A percentile compares a stretch with the other conserved stretches of the same genome.
Conservation (phyloP, 2,113 vertebrate genomes). For the Erythrocercus mccallii region DNA sequence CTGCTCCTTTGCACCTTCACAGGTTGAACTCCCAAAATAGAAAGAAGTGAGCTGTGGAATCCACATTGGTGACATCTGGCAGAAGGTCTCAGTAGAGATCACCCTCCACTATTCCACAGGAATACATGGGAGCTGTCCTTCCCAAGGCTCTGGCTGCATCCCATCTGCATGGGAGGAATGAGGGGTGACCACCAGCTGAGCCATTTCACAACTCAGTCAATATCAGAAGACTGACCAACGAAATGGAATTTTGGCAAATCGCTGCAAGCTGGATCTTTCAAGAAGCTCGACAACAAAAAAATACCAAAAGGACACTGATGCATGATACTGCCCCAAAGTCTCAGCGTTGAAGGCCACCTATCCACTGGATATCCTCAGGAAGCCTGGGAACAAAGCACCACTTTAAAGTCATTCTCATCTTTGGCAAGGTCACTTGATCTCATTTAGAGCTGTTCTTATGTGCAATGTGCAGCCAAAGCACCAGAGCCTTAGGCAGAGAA, state of each 20-base stretch:
- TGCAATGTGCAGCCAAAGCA: too few species aligned
- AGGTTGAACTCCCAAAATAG: background rate
- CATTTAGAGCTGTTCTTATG: background rate
- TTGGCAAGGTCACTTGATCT: background rate
- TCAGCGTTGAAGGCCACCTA: background rate
- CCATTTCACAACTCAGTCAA: background rate
- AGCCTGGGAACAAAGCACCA: background rate
- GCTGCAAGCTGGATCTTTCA: background rate
- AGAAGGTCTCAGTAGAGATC: background rate
- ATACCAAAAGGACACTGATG: background rate
- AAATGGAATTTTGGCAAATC: background rate
- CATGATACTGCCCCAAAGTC: background rate
- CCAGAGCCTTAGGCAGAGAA: background rate
- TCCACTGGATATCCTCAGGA: background rate
- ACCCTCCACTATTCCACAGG: background rate
- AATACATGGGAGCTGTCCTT: accelerated
- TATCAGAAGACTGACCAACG: background rate
- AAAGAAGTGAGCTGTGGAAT: background rate
- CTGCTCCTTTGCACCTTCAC: background rate
- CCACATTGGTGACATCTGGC: background rate
- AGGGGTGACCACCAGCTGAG: background rate
- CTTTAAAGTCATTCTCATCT: background rate
- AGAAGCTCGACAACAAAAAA: background rate
- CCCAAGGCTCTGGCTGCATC: accelerated
- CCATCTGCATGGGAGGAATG: background rate